A percentile compares a stretch with the other conserved stretches of the same genome.
Evolutionary conservation across 2,888 invertebrate genomes (phyloP).

Genomic region (Thera britannica): DNA sequence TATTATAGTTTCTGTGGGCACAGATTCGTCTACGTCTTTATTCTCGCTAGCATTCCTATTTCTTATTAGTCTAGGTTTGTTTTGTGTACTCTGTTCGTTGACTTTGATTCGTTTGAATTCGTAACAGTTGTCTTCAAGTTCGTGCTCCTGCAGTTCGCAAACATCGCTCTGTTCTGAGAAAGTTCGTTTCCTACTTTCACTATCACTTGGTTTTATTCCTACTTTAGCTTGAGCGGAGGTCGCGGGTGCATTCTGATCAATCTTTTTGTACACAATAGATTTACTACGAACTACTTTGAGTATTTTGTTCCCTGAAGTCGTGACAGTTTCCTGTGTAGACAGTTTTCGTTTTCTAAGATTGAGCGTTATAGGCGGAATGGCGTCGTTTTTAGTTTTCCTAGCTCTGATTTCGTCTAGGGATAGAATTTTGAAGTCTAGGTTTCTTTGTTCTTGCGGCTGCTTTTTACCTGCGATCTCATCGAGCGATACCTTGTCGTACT

Average conservation of each 20-base stretch:
- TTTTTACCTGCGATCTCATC: conserved; percentile 79
- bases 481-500: conserved; percentile 80
- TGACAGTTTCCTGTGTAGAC: conserved; percentile 73
- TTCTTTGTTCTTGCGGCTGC: conserved; percentile 51
- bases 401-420: conserved; percentile 82
- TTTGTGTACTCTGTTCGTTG: conserved; percentile 54
- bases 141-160: conserved; percentile 67
- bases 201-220: conserved; percentile 57
- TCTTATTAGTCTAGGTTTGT: conserved; percentile 70
- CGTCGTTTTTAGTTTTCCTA: conserved; percentile 56
- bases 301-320: conserved; percentile 74
- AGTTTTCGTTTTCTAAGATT: conserved; percentile 73
- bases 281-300: conserved; percentile 78
- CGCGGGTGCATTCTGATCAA: conserved; percentile 58
- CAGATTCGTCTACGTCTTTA: conserved; percentile 46
- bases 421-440: conserved; percentile 76
- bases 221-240: conserved; percentile 51
- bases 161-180: conserved; percentile 71
- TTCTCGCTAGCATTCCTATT: conserved; percentile 58
- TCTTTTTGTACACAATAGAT: conserved; percentile 75
- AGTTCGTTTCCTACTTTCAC: conserved; percentile 67
- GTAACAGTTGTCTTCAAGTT: conserved; percentile 71
- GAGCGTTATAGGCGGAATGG: conserved; percentile 64
- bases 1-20: conserved; percentile 48
- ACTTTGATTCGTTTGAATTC: conserved; percentile 76